phyloP scores from a whole-genome alignment of 2,113 vertebrate species.

The Bubalus kerabau region DNA sequence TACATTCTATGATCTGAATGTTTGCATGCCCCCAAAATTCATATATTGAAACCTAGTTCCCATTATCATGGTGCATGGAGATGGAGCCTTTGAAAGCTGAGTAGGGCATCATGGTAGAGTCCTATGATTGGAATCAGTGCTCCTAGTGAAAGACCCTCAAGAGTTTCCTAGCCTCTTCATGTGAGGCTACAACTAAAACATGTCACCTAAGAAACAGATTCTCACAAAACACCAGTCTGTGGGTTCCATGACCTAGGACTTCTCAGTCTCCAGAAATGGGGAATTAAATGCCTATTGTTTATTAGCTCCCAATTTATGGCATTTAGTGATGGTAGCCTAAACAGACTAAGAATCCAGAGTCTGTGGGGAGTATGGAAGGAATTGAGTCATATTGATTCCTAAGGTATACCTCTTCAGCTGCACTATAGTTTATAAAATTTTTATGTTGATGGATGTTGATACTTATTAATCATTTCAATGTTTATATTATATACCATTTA shows the following conservation, averaged over 20 bases:
- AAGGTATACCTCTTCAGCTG: neutral
- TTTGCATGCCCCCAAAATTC: neutral
- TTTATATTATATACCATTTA: neutral
- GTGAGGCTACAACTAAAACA: neutral
- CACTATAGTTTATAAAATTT: neutral
- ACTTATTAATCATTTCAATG: neutral
- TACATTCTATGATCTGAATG: neutral
- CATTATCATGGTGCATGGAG: neutral
- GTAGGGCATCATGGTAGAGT: neutral
- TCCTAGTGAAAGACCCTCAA: neutral
- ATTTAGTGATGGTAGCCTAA: neutral
- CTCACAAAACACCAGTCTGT: neutral
- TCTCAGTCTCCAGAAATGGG: neutral
- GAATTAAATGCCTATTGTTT: neutral
- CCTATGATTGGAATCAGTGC: neutral
- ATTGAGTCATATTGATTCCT: neutral
- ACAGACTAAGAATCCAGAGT: neutral
- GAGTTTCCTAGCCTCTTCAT: neutral
- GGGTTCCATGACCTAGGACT: neutral
- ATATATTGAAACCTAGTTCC: neutral
- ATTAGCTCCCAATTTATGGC: neutral
- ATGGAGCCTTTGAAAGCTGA: neutral
- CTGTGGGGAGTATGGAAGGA: no score
- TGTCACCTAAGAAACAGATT: neutral
- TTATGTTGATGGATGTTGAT: neutral